Conservation (phyloP, 2,797 vertebrate species). For the Crocodylus rhombifer region DNA sequence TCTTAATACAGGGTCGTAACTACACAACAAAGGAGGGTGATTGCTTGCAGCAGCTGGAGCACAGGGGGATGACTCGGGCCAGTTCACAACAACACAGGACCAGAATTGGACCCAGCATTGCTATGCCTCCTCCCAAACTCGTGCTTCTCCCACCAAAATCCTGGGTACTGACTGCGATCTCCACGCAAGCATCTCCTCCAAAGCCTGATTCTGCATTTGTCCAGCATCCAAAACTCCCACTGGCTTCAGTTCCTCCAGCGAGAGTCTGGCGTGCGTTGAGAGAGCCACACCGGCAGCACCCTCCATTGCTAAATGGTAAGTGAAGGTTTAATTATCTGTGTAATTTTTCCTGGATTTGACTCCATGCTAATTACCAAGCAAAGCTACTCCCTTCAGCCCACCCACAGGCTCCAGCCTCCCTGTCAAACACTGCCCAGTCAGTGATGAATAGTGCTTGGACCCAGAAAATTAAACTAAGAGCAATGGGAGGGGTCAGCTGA, state of each 20-base stretch:
- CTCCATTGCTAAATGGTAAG: constrained; percentile 22
- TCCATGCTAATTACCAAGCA: constrained; percentile 35
- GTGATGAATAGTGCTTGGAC: constrained; percentile 8
- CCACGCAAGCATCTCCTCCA: background rate
- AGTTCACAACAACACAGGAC: background rate
- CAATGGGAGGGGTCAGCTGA: background rate
- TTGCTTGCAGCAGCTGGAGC: background rate
- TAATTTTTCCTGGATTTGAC: constrained; percentile 6
- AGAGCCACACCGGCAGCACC: background rate
- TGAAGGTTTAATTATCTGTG: constrained; percentile 35
- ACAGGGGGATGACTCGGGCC: no score
- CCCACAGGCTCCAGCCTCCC: background rate
- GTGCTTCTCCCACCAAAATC: background rate
- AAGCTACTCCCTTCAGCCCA: constrained; percentile 50
- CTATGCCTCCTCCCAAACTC: background rate
- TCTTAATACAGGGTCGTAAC: background rate
- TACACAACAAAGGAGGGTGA: background rate
- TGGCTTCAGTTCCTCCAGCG: background rate
- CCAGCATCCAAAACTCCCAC: background rate
- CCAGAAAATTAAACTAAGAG: constrained; percentile 29
- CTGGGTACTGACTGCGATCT: background rate
- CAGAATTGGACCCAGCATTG: background rate
- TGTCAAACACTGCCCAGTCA: constrained; percentile 37
- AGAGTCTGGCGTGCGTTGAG: rapidly evolving
- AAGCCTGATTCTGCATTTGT: background rate